Conservation (phyloP, 92 coral and sea anemone genomes). For the Umimayanthus chanpuru region DNA sequence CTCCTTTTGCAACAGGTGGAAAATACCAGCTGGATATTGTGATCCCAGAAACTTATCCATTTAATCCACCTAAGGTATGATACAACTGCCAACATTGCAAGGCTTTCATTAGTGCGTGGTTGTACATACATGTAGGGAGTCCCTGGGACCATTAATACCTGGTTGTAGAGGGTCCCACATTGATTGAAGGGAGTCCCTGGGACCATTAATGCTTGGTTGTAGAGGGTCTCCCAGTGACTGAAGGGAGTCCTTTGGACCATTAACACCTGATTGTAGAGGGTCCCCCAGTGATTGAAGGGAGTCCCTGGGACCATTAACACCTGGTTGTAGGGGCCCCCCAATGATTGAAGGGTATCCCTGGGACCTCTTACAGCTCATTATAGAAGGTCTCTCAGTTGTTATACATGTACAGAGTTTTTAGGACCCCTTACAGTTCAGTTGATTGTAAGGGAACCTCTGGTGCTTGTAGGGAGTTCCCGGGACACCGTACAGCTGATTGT, state of each 20-base stretch:
- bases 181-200: neutral
- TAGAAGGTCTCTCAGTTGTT: neutral
- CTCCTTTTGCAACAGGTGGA: slow-evolving; percentile 72
- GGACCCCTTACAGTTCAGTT: no score
- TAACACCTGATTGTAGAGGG: no score
- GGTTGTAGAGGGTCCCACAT: neutral
- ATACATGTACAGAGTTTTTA: no score
- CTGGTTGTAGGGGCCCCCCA: no score
- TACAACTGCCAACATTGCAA: neutral
- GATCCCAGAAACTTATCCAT: slow-evolving; percentile 98
- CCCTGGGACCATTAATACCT: neutral
- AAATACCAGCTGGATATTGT: slow-evolving; percentile 81
- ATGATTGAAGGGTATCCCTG: neutral
- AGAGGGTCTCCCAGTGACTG: neutral
- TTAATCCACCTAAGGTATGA: slow-evolving; percentile 95
- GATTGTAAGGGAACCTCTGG: no score
- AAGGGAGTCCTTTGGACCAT: no score
- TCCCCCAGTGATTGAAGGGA: neutral
- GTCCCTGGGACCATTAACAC: no score
- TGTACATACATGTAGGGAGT: neutral
- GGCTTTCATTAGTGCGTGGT: neutral
- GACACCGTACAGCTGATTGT: no score
- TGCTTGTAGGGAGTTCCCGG: no score
- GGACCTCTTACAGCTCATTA: neutral
- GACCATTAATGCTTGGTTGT: neutral